Evolutionary conservation across 2,888 invertebrate genomes (phyloP).

Genomic region (Hedya salicella): DNA sequence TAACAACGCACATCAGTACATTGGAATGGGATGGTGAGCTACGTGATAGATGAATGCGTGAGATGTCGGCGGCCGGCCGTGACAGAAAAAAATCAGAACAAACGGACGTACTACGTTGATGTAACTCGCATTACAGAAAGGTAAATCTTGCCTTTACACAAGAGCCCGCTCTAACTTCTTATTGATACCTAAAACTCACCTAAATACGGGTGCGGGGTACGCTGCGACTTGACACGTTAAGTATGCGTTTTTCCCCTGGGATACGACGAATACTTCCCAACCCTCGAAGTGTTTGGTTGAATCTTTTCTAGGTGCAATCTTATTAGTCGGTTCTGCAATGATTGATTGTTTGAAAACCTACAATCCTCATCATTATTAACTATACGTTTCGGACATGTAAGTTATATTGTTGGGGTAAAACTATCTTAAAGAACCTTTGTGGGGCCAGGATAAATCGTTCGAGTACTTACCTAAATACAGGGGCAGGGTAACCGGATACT

Average conservation of each 20-base stretch:
- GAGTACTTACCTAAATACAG: constrained; percentile 78
- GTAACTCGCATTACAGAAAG: neutral
- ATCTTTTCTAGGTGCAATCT: constrained; percentile 86
- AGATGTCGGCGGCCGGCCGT: constrained; percentile 73
- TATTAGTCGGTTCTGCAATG: constrained; percentile 84
- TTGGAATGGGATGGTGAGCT: constrained; percentile 73
- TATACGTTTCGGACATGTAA: constrained; percentile 20
- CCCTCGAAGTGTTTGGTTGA: constrained; percentile 86
- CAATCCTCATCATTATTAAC: constrained; percentile 11
- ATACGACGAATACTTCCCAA: constrained; percentile 86
- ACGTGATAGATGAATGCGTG: constrained; percentile 83
- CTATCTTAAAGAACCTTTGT: neutral
- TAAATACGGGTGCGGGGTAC: constrained; percentile 88
- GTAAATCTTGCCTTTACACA: neutral
- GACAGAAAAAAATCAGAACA: constrained; percentile 49
- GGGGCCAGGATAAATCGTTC: neutral
- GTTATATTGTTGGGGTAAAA: neutral
- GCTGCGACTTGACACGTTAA: constrained; percentile 89
- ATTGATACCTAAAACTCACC: constrained; percentile 81
- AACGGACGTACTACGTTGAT: constrained; percentile 14
- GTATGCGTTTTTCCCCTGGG: constrained; percentile 80
- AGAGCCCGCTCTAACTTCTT: neutral
- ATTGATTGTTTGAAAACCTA: constrained; percentile 45
- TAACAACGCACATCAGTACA: constrained; percentile 82
- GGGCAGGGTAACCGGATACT: constrained; percentile 83